A percentile compares a stretch with the other conserved stretches of the same genome.
These are phyloP conservation scores for Vanacampus margaritifer DNA, from an alignment of 2,113 vertebrate genomes.

Conservation along the genomic window DNA sequence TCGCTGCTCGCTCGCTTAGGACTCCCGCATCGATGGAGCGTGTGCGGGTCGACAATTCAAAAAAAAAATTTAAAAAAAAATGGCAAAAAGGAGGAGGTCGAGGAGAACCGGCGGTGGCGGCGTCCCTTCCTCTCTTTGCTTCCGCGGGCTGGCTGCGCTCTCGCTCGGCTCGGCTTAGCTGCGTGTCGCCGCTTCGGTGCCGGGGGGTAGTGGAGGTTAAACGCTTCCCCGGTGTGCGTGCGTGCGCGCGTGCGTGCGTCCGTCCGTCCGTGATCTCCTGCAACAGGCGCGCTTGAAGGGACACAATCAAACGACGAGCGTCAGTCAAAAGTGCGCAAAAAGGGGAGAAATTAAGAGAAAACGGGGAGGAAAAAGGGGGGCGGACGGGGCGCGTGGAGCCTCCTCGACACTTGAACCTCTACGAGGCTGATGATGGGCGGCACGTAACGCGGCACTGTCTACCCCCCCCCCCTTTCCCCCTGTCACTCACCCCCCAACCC, in stretches of 20 bases:
- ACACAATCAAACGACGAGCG: conserved; percentile 83
- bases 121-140: conserved; percentile 49
- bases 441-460: conserved; percentile 62
- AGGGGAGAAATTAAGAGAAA: conserved; percentile 48
- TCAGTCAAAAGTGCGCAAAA: conserved; percentile 85
- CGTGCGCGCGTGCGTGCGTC: not conserved
- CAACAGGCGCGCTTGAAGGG: conserved; percentile 89
- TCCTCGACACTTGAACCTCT: conserved; percentile 68
- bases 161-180: conserved; percentile 41
- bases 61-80: conserved; percentile 26
- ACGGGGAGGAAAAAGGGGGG: not conserved
- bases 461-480: conserved; percentile 10
- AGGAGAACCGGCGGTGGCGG: conserved; percentile 46
- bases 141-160: conserved; percentile 23
- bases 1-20: conserved; percentile 59
- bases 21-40: conserved; percentile 67
- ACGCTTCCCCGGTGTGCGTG: conserved; percentile 35
- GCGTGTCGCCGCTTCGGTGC: conserved; percentile 33
- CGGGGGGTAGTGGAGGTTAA: conserved; percentile 37
- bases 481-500: not conserved
- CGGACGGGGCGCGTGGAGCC: conserved; percentile 24
- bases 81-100: not conserved
- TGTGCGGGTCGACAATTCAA: conserved; percentile 14
- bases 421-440: conserved; percentile 68
- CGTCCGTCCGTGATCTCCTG: conserved; percentile 60